Conservation (phyloP, 2,113 vertebrate genomes). For the Pelecanoides urinatrix region DNA sequence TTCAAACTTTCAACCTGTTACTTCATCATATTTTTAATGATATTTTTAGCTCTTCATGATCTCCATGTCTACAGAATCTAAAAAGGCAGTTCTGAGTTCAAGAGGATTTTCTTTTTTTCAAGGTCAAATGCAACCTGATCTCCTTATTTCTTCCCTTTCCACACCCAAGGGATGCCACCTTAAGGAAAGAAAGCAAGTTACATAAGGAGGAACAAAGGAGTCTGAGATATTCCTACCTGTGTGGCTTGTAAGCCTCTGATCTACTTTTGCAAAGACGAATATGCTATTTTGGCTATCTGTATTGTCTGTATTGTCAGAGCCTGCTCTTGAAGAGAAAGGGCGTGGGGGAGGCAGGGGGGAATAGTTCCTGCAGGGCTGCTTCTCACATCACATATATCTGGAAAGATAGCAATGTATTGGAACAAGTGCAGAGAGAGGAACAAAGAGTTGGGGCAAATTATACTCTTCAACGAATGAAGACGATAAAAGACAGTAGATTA, state of each 20-base stretch:
- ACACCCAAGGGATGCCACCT: not conserved
- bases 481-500: not conserved
- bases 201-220: not conserved
- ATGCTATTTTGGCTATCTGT: not conserved
- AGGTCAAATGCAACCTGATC: not conserved
- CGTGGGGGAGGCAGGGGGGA: fast-evolving
- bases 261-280: not conserved
- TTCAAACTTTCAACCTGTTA: not conserved
- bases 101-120: not conserved
- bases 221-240: not conserved
- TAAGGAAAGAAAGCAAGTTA: not conserved
- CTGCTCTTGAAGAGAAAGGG: not conserved
- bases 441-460: not conserved
- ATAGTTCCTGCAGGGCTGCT: not conserved
- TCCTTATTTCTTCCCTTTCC: not conserved
- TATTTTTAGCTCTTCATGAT: not conserved
- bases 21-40: not conserved
- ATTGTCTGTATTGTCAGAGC: not conserved
- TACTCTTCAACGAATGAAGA: not conserved
- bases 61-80: not conserved
- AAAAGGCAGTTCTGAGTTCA: not conserved
- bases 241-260: not conserved
- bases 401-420: not conserved
- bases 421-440: not conserved
- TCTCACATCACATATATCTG: not conserved